Base-by-base conservation (phyloP, 2,797 vertebrate genomes). In the Forpus xanthops region DNA sequence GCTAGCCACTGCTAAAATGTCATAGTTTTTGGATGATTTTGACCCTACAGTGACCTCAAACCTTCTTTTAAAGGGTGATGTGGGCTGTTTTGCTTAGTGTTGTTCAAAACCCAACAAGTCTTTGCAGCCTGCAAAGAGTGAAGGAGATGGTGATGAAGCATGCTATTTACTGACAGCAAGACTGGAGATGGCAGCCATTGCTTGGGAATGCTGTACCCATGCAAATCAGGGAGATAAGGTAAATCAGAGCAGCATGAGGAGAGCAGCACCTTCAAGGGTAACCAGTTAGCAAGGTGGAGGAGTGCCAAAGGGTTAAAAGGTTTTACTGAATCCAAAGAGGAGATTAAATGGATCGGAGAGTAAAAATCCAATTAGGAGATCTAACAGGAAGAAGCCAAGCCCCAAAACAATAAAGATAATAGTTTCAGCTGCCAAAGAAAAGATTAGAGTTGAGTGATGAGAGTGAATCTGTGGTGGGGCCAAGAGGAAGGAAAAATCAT, bases 361-460 rank as follows among this genome's bases (percentile, higher is more conserved):
- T 58, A 95, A 85, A 96, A 97, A 95, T 93, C 92, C 91, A 95
- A 87, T 95, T 90, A 96, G 73, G 75, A 94, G 79, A 71, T 90
- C 76, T 93, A 90, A 67, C 44, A 89, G 86, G 88, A 95, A 91
- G 92, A 84, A 95, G 74, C 87, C 85, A 89, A 89, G 85, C 77
- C 79, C 74, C 79, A 72, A 75, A 96, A 95, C 85, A 95, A 94
- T 89, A 87, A 93, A 89, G 90, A 61, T 84, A 91, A 94, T 94
- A 78, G 76, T 56, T 91, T 87, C 87, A 92, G 73, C 61, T 79
- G 80, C 94, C 77, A 95, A 94, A 87, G 73, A 87, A 94, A 78
- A 89, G 73, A 96, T 92, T 70, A 75, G 80, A 91, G 64, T 17
- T 4, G 39, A 74, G 42, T 3, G 8, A 55, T 78, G 92, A 93